Evolutionary conservation across 2,888 invertebrate species (phyloP), one percentile per base, ranked within the genome.

Genomic region (Imbricaverruca yamaguchii): DNA sequence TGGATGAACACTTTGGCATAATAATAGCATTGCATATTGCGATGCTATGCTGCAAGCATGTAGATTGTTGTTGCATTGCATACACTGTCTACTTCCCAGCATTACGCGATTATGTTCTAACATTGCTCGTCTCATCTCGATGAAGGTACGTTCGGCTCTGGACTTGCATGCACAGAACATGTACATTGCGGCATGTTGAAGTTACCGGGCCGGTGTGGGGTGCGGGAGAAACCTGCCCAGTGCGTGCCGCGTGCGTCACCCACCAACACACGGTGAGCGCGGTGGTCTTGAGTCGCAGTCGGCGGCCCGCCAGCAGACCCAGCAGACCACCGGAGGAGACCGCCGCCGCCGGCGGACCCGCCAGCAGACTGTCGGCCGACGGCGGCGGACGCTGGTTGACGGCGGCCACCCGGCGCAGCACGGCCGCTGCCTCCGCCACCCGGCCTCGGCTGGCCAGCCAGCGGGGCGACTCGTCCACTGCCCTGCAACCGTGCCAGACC

Each of bases 391-490:
- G 65, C 53, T 81, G 81, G 79, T 83, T 83, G 39, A 65, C 77
- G 55, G 23, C 21, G 39, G 84, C 84, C 25, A 84, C 83, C 56
- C 57, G 74, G 39, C 25, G n/a, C 25, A 84, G 77, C 53, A 82
- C 80, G n/a, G 63, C 53, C 3, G 81, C 80, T 13, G 83, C 81
- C 55, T 82, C 81, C 7, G 82, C 59, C 11, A 81, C n/a, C 15
- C 82, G 82, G 25, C 81, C 81, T 0, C 82, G 69, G 23, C 83
- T 83, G 80, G 83, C 78, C 61, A 83, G 81, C 83, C 83, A 83
- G 53, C 83, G 65, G 7, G 83, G 83, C 21, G 83, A 83, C 80
- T 84, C 84, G 15, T 83, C 82, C 18, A 83, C 81, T 10, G 82
- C 6, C 83, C 83, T 83, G 79, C 15, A n/a, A n/a, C 15, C n/a